Base-by-base conservation (phyloP, 2,888 invertebrate genomes). In the Cacoxenus indagator region DNA sequence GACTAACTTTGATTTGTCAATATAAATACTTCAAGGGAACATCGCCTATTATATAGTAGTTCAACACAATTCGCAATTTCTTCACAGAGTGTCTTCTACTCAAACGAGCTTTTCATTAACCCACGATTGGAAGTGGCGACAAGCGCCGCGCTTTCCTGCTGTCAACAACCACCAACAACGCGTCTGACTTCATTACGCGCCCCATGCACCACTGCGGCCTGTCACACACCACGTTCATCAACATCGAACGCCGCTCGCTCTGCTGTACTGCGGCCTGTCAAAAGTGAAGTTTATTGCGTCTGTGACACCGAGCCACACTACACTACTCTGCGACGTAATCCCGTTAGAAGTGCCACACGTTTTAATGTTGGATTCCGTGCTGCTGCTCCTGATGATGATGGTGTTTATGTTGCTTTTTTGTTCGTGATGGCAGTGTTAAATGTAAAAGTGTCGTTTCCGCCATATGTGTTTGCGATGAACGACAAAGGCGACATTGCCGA, bases 211-310 rank as follows among this genome's bases (percentile, higher is more conserved):
- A 59, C 67, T 65, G 51, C 62, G 64, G 31, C 48, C 24, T 51
- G 65, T 71, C 68, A 43, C 65, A 62, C 19, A 24, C 5, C 48
- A 61, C 51, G 4, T 17, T 14, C 51, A 51, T 4, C 6, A 11
- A 51, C 17, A 51, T 1, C 9, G 51, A 51, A n/a, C 55, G 45
- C 37, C 37, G 81, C 76, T 70, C 75, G 78, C 76, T 71, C 75
- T 71, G 68, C 72, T 72, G 77, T 81, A 77, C 84, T 85, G 83
- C 78, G 83, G 78, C 78, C 84, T 85, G 85, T 85, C 84, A 85
- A 73, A 85, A 85, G 73, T 85, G 84, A 85, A 85, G 84, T 85
- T 85, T 85, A 85, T 85, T 83, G 84, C 78, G 85, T 85, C 86
- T 85, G 84, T 9, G 37, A n/a, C n/a, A n/a, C 37, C 37, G 37